phyloP scores from a whole-genome alignment of 2,888 invertebrate genomes.

The Aricia artaxerxes region DNA sequence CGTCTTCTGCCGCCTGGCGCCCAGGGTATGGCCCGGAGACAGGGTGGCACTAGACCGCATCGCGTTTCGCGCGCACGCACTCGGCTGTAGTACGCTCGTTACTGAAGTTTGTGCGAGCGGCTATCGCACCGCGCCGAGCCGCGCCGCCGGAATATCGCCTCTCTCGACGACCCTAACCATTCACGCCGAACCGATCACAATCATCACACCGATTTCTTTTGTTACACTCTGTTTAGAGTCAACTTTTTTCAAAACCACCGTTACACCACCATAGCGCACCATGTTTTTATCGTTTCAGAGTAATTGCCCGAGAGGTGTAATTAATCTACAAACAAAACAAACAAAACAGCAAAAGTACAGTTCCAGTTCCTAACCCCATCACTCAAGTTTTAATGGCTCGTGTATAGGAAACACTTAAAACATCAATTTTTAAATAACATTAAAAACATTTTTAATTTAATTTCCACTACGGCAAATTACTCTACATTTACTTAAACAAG shows the following conservation, averaged over 20 bases:
- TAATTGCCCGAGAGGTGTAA: not conserved
- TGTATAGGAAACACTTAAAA: conserved; percentile 36
- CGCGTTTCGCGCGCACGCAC: conserved; percentile 77
- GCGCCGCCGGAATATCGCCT: conserved; percentile 64
- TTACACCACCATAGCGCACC: conserved; percentile 45
- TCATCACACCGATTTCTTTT: conserved; percentile 67
- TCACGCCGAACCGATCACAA: conserved; percentile 72
- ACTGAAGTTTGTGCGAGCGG: conserved; percentile 59
- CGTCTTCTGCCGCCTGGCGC: conserved; percentile 82
- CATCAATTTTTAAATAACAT: not conserved
- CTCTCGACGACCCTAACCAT: conserved; percentile 75
- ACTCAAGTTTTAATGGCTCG: conserved; percentile 47
- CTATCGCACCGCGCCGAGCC: conserved; percentile 58
- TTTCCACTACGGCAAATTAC: conserved; percentile 52
- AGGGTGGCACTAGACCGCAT: conserved; percentile 63
- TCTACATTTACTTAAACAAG: not conserved
- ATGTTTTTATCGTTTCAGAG: conserved; percentile 22
- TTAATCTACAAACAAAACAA: not conserved
- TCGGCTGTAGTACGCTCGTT: conserved; percentile 47
- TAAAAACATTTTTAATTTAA: conserved; percentile 52
- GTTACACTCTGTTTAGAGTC: conserved; percentile 69
- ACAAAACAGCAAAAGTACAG: not conserved
- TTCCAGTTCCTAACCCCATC: no score
- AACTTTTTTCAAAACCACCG: conserved; percentile 44
- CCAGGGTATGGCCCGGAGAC: conserved; percentile 50